A percentile compares a stretch with the other conserved stretches of the same genome.
Evolutionary conservation across 2,888 invertebrate genomes (phyloP).

Genomic region (Aethes cnicana): DNA sequence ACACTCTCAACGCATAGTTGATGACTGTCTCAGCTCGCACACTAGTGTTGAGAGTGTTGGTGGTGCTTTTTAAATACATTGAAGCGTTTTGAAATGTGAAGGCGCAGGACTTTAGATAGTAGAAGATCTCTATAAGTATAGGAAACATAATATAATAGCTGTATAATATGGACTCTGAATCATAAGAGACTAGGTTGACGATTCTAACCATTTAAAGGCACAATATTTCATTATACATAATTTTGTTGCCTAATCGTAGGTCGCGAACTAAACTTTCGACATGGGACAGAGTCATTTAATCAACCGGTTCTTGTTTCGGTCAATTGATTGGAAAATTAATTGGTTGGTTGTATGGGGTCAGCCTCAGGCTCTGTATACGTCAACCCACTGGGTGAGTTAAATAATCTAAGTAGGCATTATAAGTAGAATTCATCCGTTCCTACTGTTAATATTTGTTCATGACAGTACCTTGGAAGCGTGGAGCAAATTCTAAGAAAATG

Average conservation of each 20-base stretch:
- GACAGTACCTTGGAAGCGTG: no score
- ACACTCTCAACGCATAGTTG: no score
- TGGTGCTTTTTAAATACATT: no score
- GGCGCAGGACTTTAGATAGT: no score
- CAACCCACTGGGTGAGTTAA: neutral
- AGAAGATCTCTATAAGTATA: no score
- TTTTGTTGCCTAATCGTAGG: slow-evolving; percentile 69
- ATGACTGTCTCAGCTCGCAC: no score
- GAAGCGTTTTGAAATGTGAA: no score
- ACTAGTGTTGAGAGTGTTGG: no score
- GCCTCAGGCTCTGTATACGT: neutral
- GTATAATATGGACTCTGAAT: neutral
- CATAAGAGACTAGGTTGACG: slow-evolving; percentile 28
- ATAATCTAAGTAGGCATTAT: neutral
- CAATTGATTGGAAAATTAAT: slow-evolving; percentile 75
- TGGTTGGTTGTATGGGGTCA: slow-evolving; percentile 60
- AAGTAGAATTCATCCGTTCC: no score
- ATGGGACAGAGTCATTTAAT: slow-evolving; percentile 57
- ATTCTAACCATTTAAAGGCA: slow-evolving; percentile 13
- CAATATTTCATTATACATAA: slow-evolving; percentile 60
- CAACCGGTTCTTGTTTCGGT: slow-evolving; percentile 68
- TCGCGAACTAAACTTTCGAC: slow-evolving; percentile 70
- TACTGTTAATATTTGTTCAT: no score
- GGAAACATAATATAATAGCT: neutral
- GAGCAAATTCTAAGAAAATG: no score